Conservation (phyloP, 2,113 vertebrate genomes). For the Tricholaema leucomelas region DNA sequence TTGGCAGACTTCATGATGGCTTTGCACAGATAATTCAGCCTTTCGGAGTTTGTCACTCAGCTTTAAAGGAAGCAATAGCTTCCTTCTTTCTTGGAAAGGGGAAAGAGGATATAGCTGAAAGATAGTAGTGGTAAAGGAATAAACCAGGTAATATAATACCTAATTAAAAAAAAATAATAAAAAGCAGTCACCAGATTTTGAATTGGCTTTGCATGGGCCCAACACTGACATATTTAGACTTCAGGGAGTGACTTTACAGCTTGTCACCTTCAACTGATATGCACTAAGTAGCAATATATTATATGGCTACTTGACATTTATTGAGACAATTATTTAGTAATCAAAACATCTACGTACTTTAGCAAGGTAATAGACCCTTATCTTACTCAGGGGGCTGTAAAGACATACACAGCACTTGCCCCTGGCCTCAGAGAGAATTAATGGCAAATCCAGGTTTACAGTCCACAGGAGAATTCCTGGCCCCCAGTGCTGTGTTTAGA, state of each 20-base stretch:
- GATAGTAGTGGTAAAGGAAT: neutral
- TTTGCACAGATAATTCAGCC: neutral
- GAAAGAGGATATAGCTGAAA: neutral
- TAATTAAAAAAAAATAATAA: neutral
- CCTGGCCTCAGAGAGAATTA: conserved; percentile 21
- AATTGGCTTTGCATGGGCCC: neutral
- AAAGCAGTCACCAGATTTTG: neutral
- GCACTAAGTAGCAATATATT: neutral
- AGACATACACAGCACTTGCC: neutral
- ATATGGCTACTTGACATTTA: conserved; percentile 36
- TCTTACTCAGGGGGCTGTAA: neutral
- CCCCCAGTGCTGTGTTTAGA: conserved; percentile 27
- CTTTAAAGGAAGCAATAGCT: neutral
- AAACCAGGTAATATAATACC: neutral
- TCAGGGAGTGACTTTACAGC: neutral
- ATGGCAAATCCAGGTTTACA: conserved; percentile 51
- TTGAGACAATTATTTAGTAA: conserved; percentile 33
- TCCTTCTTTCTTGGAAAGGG: neutral
- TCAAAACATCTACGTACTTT: neutral
- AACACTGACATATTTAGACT: neutral
- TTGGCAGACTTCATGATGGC: neutral
- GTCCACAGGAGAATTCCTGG: conserved; percentile 19
- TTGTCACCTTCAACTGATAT: neutral
- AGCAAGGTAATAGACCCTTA: conserved; percentile 6
- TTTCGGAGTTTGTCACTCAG: neutral